These are phyloP conservation scores for Ciconia maguari DNA, from an alignment of 2,113 vertebrate species.

Conservation along the genomic window DNA sequence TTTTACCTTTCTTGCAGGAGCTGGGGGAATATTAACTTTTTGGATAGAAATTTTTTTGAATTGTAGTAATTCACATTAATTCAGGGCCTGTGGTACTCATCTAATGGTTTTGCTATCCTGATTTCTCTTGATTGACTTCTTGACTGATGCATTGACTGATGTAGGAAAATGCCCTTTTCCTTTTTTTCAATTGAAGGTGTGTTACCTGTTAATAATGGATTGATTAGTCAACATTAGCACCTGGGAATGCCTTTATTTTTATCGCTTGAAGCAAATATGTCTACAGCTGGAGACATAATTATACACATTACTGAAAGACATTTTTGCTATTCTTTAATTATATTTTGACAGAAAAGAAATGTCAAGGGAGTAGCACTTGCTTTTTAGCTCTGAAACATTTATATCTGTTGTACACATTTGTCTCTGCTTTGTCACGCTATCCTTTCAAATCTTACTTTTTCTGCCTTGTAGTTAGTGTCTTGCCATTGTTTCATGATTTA, in stretches of 20 bases:
- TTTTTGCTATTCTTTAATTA: constrained; percentile 47
- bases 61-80: not conserved
- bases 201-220: not conserved
- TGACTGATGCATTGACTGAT: not conserved
- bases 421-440: not conserved
- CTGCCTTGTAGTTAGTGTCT: not conserved
- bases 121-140: not conserved
- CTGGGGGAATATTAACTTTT: not conserved
- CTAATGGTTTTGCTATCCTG: not conserved
- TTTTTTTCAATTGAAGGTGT: not conserved
- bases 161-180: not conserved
- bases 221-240: constrained; percentile 23
- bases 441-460: constrained; percentile 18
- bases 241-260: constrained; percentile 29
- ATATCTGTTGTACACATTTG: constrained; percentile 7
- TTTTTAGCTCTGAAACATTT: constrained; percentile 44
- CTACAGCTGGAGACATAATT: constrained; percentile 46
- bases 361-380: constrained; percentile 45
- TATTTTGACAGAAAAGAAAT: constrained; percentile 63
- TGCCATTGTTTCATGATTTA: not conserved
- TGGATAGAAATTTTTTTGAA: not conserved
- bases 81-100: not conserved
- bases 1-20: not conserved
- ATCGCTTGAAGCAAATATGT: constrained; percentile 40
- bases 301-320: constrained; percentile 11